These are phyloP conservation scores for Python bivittatus DNA, from an alignment of 2,113 vertebrate species.

Conservation along the genomic window DNA sequence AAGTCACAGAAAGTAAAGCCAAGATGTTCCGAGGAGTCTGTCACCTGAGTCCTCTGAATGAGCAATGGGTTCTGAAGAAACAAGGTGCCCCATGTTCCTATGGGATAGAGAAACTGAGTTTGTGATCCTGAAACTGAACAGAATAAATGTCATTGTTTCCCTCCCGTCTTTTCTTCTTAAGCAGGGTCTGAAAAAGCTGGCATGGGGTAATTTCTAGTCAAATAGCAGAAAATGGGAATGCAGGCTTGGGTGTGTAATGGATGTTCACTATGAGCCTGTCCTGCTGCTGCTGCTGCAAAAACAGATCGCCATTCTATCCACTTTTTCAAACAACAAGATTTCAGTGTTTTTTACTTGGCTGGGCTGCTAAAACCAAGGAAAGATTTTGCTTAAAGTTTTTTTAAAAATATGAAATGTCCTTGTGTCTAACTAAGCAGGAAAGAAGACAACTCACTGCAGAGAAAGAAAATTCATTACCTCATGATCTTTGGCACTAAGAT, in stretches of 20 bases:
- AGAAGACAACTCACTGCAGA: not conserved
- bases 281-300: not conserved
- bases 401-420: not conserved
- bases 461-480: not conserved
- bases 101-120: not conserved
- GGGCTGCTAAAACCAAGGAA: not conserved
- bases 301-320: not conserved
- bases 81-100: not conserved
- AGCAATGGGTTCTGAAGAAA: not conserved
- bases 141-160: not conserved
- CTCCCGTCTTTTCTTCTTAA: not conserved
- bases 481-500: not conserved
- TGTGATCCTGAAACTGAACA: not conserved
- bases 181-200: not conserved
- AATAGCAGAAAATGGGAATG: not conserved
- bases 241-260: not conserved
- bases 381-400: not conserved
- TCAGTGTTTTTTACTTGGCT: not conserved
- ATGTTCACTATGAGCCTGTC: not conserved
- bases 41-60: not conserved
- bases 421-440: not conserved
- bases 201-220: slow-evolving; percentile 10
- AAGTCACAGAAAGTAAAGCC: not conserved
- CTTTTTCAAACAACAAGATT: not conserved
- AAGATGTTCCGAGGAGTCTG: not conserved